Conservation (phyloP, 2,888 invertebrate genomes). For the Cetonia aurata region DNA sequence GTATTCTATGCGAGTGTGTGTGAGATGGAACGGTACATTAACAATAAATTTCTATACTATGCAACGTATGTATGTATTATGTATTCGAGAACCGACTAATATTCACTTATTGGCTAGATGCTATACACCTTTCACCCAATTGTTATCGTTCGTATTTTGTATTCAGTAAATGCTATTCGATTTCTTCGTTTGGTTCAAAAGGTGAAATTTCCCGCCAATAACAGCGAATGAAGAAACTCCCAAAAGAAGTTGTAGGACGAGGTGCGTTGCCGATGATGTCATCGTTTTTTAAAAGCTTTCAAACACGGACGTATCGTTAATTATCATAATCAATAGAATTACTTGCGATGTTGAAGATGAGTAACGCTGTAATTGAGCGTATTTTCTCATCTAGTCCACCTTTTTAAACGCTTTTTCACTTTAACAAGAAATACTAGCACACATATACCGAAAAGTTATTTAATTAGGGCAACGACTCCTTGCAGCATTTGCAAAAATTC, state of each 20-base stretch:
- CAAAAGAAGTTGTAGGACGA: constrained; percentile 5
- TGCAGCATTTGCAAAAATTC: no score
- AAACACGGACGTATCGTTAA: constrained; percentile 16
- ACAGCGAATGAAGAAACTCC: background rate
- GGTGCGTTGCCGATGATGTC: constrained; percentile 10
- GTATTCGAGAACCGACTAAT: constrained; percentile 1
- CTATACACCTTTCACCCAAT: background rate
- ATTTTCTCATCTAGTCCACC: no score
- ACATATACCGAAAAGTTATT: no score
- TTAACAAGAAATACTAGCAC: no score
- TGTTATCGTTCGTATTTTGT: no score
- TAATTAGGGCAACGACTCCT: no score
- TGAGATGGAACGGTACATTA: constrained; percentile 28
- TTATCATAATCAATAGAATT: constrained; percentile 31
- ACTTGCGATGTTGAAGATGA: constrained; percentile 2
- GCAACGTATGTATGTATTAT: no score
- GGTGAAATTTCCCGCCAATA: background rate
- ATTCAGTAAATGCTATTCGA: background rate
- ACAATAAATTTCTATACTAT: constrained; percentile 29
- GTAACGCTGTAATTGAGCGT: constrained; percentile 3
- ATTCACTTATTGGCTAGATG: background rate
- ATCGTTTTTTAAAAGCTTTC: constrained; percentile 22
- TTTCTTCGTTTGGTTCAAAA: background rate
- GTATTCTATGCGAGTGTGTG: constrained; percentile 25
- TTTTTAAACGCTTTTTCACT: no score